Evolutionary conservation across 1,140 invertebrate genomes (phyloP).

Genomic region (Saccostrea glomerata): DNA sequence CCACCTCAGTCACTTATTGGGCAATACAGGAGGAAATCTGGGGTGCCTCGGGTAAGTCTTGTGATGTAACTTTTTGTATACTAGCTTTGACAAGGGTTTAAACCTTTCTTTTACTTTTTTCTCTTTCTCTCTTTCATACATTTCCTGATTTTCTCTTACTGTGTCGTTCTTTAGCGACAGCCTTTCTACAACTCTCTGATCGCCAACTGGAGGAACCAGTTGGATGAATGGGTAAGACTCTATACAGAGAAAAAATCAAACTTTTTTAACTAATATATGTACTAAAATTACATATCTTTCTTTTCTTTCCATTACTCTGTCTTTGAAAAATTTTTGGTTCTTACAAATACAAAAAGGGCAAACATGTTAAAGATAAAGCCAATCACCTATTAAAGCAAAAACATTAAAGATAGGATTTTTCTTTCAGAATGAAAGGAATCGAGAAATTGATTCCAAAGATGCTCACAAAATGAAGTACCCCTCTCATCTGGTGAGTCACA

Average conservation of each 20-base stretch:
- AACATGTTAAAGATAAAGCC: too few species aligned
- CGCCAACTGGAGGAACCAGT: conserved; percentile 16
- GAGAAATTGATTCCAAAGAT: conserved; percentile 30
- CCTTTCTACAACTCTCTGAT: not conserved
- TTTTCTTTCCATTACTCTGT: too few species aligned
- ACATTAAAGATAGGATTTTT: not conserved
- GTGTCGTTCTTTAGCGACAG: conserved; percentile 17
- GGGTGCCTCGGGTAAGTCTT: not conserved
- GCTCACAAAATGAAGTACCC: conserved; percentile 21
- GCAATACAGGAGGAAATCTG: not conserved
- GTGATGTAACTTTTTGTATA: not conserved
- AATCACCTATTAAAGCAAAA: too few species aligned
- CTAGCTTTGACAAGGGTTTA: not conserved
- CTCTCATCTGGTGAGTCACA: not conserved
- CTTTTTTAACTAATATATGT: not conserved
- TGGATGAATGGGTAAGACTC: conserved; percentile 9
- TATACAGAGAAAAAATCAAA: not conserved
- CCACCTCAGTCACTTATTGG: not conserved
- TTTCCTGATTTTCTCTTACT: not conserved
- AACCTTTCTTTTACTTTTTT: not conserved
- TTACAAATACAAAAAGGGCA: too few species aligned
- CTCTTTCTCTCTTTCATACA: not conserved
- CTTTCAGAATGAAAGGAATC: conserved; percentile 11
- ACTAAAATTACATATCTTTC: not conserved
- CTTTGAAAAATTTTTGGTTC: too few species aligned